These are phyloP conservation scores for Labeo calbasu DNA, from an alignment of 2,797 vertebrate species.

Conservation along the genomic window DNA sequence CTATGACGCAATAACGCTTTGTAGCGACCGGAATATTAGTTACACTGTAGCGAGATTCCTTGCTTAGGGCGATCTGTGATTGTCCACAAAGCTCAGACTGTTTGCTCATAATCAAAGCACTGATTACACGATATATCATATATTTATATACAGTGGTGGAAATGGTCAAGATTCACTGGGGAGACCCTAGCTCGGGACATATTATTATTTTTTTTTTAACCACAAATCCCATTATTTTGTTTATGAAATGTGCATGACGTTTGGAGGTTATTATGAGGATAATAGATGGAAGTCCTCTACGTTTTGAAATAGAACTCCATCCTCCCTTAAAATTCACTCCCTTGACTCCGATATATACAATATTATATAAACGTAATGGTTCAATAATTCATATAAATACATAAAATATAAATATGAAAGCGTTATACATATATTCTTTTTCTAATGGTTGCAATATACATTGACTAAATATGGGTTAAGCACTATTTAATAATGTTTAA, in stretches of 20 bases:
- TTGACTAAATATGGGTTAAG: not conserved
- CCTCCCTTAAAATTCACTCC: too few relatives aligned
- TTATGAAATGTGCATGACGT: too few relatives aligned
- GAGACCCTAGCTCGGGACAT: too few relatives aligned
- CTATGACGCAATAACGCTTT: slow-evolving; percentile 13
- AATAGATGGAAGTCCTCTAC: too few relatives aligned
- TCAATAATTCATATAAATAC: not conserved
- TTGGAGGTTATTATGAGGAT: too few relatives aligned
- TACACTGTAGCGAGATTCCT: not conserved
- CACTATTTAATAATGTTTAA: not conserved
- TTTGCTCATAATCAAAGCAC: not conserved
- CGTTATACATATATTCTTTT: not conserved
- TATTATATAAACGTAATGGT: not conserved
- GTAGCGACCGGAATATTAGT: not conserved
- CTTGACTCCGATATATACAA: too few relatives aligned
- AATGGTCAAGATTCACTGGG: too few relatives aligned
- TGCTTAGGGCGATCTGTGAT: not conserved
- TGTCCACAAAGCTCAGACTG: not conserved
- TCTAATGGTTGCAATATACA: not conserved
- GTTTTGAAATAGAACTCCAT: too few relatives aligned
- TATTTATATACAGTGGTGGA: too few relatives aligned
- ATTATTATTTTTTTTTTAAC: too few relatives aligned
- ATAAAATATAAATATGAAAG: not conserved
- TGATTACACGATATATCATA: not conserved
- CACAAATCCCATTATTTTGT: too few relatives aligned